Base-by-base conservation (phyloP, 2,888 invertebrate genomes). In the Lydus trimaculatus region DNA sequence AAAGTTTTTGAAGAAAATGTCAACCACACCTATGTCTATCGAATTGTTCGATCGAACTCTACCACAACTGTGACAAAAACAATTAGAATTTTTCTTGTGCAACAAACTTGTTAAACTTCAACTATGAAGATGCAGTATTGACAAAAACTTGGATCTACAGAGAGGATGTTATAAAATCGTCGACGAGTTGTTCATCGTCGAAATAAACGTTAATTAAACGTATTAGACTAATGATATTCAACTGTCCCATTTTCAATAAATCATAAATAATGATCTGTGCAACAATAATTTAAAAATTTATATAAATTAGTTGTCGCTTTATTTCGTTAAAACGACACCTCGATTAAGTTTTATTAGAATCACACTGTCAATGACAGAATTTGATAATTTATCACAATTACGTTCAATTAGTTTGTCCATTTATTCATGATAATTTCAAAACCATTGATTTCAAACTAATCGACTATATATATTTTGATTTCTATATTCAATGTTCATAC, bases 361-460 rank as follows among this genome's bases (percentile, higher is more conserved):
- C 23, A 13, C 52, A 52, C 23, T 13, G 25, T 11, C 25, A 52
- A 52, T 52, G 13, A 25, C 52, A 52, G 52, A 11, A 25, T 25
- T 52, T 52, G 13, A 52, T 52, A 52, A 52, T 52, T 13, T 23
- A 52, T 52, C 23, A 52, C 23, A 52, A 52, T 52, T 52, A 25
- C 23, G 52, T 52, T 25, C 52, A 52, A 23, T 23, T 52, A 52
- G 52, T 52, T 52, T 52, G 23, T 25, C 52, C 23, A 25, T 52
- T 52, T 52, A 13, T 52, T 52, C 13, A 25, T 23, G 23, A 52
- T 25, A 52, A 52, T 52, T 52, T 52, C 23, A 23, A 52, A 52
- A 25, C 52, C 23, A 52, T 52, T 52, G 25, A 52, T 52, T 25
- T 13, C 52, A 25, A 5, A 25, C 25, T 5, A 13, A 43, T n/a